Evolutionary conservation across 2,888 invertebrate species (phyloP), one percentile per base, ranked within the genome.

Genomic region (Phalera bucephala): DNA sequence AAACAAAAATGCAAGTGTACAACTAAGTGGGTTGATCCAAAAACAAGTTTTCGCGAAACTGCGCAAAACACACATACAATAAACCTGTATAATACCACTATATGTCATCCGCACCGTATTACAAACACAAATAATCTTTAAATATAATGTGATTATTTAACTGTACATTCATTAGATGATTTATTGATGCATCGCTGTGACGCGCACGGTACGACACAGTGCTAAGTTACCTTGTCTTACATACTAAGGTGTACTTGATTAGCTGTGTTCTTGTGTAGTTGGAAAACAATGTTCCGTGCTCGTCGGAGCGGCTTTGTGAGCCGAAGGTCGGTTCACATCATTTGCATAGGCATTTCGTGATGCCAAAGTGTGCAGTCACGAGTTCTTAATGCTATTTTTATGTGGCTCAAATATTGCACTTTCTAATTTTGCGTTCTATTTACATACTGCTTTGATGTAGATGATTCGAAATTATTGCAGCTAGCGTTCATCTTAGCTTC

Each of bases 291-390:
- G 27, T 35, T 37, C 43, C 51, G 31, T 45, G 37, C 39, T 39
- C 30, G 23, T 31, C 40, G 33, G 53, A 52, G 50, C 54, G 20
- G 37, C 42, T 38, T 72, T 73, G 75, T 71, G 59, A 53, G 59
- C 43, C 50, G 76, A 81, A 81, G 81, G 79, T 76, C 75, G 72
- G 64, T 73, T 78, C 73, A 63, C 75, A 77, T 78, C 73, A 76
- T 80, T 78, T 79, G 73, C 76, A 80, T 77, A 45, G 36, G 55
- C 47, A 45, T 38, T 47, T 71, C 67, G 63, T 67, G 72, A 70
- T 69, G 52, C 60, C 53, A 70, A 72, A 74, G 63, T 61, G 53
- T 70, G 44, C 36, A 59, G 75, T 80, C 79, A 80, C 78, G 76
- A 74, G 54, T 55, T 59, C 58, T 57, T 72, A 68, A 72, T 72